Conservation (phyloP, 92 coral and sea anemone species). For the Palythoa caribaeorum region DNA sequence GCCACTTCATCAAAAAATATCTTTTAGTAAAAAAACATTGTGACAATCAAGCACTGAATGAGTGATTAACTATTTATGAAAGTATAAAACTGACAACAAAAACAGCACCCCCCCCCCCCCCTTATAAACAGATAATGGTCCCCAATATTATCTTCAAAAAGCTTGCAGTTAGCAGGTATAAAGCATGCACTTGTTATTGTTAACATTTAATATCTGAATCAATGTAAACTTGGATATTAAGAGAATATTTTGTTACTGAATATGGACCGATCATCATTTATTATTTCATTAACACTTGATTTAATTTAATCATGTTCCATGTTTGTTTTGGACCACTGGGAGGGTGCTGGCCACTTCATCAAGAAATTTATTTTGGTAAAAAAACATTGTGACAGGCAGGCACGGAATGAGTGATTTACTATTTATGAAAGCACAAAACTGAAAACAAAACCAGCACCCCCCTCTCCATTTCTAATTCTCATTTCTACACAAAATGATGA, state of each 20-base stretch:
- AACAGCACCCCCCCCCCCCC: not conserved
- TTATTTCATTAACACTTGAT: slow-evolving; percentile 6
- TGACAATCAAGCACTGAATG: slow-evolving; percentile 4
- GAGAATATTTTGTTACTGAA: slow-evolving; percentile 6
- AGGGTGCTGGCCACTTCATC: slow-evolving; percentile 20
- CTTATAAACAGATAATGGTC: slow-evolving; percentile 2
- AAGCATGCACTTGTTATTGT: slow-evolving; percentile 5
- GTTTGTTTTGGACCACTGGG: slow-evolving; percentile 18
- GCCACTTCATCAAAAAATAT: slow-evolving; percentile 8
- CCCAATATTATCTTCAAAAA: not conserved
- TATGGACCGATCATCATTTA: slow-evolving; percentile 12
- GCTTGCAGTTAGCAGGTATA: slow-evolving; percentile 11
- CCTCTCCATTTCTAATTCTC: not conserved
- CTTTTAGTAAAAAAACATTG: slow-evolving; percentile 5
- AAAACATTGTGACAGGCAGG: slow-evolving; percentile 5
- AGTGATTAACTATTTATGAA: not conserved
- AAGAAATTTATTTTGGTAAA: slow-evolving; percentile 3
- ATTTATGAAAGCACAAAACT: not conserved
- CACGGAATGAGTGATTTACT: slow-evolving; percentile 7
- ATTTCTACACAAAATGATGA: slow-evolving; percentile 13
- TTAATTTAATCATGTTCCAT: slow-evolving; percentile 3
- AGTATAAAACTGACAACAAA: too few species aligned
- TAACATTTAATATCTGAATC: slow-evolving; percentile 6
- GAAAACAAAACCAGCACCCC: not conserved
- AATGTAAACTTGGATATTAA: slow-evolving; percentile 8